A percentile compares a stretch with the other conserved stretches of the same genome.
Evolutionary conservation across 2,113 vertebrate genomes (phyloP).

Genomic region (Dromiciops gliroides): DNA sequence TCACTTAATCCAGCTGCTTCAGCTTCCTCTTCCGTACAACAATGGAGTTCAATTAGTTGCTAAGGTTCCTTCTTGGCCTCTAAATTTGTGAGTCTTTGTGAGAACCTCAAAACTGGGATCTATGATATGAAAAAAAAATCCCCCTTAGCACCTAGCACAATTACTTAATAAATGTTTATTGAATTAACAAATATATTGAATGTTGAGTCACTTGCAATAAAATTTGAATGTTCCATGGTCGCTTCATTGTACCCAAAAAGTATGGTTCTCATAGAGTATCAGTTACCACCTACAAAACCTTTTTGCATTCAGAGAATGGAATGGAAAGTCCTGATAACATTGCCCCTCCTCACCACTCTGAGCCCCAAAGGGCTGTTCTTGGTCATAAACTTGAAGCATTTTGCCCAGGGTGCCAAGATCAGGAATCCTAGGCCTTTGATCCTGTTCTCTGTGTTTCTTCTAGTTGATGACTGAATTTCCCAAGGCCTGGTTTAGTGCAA

Average conservation of each 20-base stretch:
- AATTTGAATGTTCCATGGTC: not conserved
- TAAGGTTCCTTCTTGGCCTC: not conserved
- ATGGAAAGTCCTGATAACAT: not conserved
- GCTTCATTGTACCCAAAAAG: not conserved
- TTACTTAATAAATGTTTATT: not conserved
- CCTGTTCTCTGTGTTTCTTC: not conserved
- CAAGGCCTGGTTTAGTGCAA: not conserved
- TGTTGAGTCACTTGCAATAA: not conserved
- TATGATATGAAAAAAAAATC: not conserved
- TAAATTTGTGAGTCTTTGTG: not conserved
- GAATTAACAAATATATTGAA: not conserved
- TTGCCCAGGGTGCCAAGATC: not conserved
- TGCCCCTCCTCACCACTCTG: not conserved
- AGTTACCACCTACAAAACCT: not conserved
- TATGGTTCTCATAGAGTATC: not conserved
- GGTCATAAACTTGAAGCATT: not conserved
- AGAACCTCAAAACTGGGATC: not conserved
- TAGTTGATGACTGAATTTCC: not conserved
- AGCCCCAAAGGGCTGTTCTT: not conserved
- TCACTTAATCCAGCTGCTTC: not conserved
- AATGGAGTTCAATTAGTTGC: not conserved
- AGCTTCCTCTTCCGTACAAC: not conserved
- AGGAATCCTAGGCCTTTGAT: not conserved
- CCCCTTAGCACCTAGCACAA: not conserved
- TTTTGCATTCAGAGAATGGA: not conserved